Base-by-base conservation (phyloP, 2,797 vertebrate species). In the Poeciliopsis turneri region DNA sequence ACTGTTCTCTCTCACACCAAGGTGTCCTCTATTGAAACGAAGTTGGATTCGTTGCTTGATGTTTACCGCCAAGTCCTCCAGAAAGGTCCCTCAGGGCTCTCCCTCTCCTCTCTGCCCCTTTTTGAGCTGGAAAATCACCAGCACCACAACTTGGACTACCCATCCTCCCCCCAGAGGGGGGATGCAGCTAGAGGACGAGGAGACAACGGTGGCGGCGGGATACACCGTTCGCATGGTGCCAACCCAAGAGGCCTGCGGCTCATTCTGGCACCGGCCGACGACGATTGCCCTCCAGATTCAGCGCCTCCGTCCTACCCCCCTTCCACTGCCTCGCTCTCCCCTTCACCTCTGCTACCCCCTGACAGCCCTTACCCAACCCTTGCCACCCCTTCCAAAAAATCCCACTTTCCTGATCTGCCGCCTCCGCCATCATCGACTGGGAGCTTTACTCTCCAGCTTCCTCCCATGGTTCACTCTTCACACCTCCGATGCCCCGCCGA, bases 1-100 rank as follows among this genome's bases (percentile, higher is more conserved):
- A 8, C 15, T 59, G 6, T 70, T 72, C 45, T 71, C 6, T 78
- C 28, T 70, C 61, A 2, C 28, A n/a, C 68, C 1, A 74, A 99
- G 98, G 98, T 99, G 25, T 97, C 98, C 81, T 99, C 98, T 82
- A 99, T 99, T 66, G 98, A 99, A 91, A 96, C 97, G 81, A 99
- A 99, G 93, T 91, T 99, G 93, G 98, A 99, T 94, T 98, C 97
- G 51, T 93, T 99, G 43, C 92, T 99, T 84, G 98, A 99, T 53
- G 95, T 99, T 86, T 99, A 99, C 86, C 97, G 98, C 57, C 98
- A 99, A 81, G 97, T 97, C 77, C 93, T 99, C 70, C 95, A 97
- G 75, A 98, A 98, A 89, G 97, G 98, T 79, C 95, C 97, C 7
- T 97, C 98, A 0, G 96, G 95, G 0, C 96, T 98, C 86, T 93